These are phyloP conservation scores for Actinemys pallida DNA, from an alignment of 2,113 vertebrate genomes.

Conservation along the genomic window DNA sequence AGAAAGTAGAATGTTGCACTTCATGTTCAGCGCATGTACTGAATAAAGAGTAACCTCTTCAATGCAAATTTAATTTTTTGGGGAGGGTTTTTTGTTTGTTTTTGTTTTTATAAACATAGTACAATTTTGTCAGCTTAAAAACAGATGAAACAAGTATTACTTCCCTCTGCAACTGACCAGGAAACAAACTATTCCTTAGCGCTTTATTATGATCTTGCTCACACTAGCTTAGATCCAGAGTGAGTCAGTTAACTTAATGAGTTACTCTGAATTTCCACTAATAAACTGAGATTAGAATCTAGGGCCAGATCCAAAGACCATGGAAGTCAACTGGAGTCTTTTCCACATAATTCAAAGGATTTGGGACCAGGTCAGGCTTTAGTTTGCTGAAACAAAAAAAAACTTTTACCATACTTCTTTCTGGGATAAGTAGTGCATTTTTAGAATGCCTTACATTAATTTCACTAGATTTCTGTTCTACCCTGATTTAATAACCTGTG, in stretches of 20 bases:
- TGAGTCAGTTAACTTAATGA: not conserved
- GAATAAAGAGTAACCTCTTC: not conserved
- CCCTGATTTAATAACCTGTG: not conserved
- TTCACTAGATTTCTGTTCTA: not conserved
- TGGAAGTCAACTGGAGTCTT: not conserved
- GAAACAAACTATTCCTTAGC: not conserved
- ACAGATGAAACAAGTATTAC: not conserved
- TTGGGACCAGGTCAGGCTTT: not conserved
- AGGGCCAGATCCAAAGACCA: not conserved
- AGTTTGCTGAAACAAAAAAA: not conserved
- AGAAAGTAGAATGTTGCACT: not conserved
- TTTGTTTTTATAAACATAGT: not conserved
- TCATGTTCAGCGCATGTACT: not conserved
- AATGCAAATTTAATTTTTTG: not conserved
- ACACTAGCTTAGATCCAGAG: not conserved
- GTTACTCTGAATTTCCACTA: not conserved
- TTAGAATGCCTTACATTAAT: not conserved
- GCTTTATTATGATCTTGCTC: not conserved
- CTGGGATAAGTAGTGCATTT: not conserved
- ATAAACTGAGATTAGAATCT: not conserved
- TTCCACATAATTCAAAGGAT: not conserved
- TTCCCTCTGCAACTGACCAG: not conserved
- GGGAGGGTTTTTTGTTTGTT: not conserved
- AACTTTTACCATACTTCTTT: not conserved
- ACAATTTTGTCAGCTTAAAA: not conserved